Evolutionary conservation across 1,140 invertebrate species (phyloP).

Genomic region (Camponotus pennsylvanicus): DNA sequence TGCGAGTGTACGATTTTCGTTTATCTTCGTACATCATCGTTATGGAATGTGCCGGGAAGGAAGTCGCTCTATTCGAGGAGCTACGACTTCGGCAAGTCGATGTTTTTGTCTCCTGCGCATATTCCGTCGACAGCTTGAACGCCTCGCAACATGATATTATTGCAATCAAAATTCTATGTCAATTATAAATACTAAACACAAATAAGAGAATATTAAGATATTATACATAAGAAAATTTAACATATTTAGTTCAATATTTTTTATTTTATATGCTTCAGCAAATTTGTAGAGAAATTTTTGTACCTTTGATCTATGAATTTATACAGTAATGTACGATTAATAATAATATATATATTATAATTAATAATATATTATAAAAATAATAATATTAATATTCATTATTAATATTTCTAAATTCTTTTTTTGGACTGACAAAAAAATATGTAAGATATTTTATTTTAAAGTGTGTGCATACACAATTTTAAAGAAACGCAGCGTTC

Average conservation of each 20-base stretch:
- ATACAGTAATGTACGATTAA: slow-evolving; percentile 17
- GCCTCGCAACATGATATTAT: not conserved
- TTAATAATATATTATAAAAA: slow-evolving; percentile 38
- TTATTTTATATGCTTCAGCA: not conserved
- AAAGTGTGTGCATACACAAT: not conserved
- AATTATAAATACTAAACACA: slow-evolving; percentile 17
- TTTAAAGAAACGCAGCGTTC: slow-evolving; percentile 23
- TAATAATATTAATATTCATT: slow-evolving; percentile 13
- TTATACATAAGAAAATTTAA: too few relatives aligned
- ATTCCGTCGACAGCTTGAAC: slow-evolving; percentile 46
- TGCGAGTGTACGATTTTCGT: slow-evolving; percentile 34
- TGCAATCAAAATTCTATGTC: not conserved
- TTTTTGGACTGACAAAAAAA: slow-evolving; percentile 14
- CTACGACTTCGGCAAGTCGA: slow-evolving; percentile 59
- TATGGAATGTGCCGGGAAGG: slow-evolving; percentile 75
- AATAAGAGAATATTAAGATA: not conserved
- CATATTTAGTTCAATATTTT: not conserved
- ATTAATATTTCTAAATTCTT: slow-evolving; percentile 28
- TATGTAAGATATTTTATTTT: slow-evolving; percentile 10
- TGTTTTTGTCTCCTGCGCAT: slow-evolving; percentile 53
- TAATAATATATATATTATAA: slow-evolving; percentile 27
- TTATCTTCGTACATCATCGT: slow-evolving; percentile 33
- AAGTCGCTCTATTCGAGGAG: slow-evolving; percentile 57
- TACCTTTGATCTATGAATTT: slow-evolving; percentile 2
- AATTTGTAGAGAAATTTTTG: slow-evolving; percentile 19